Percentiles rank a stretch among this genome's conserved stretches.
phyloP scores from a whole-genome alignment of 2,888 invertebrate genomes.

The Tetanocera ferruginea region DNA sequence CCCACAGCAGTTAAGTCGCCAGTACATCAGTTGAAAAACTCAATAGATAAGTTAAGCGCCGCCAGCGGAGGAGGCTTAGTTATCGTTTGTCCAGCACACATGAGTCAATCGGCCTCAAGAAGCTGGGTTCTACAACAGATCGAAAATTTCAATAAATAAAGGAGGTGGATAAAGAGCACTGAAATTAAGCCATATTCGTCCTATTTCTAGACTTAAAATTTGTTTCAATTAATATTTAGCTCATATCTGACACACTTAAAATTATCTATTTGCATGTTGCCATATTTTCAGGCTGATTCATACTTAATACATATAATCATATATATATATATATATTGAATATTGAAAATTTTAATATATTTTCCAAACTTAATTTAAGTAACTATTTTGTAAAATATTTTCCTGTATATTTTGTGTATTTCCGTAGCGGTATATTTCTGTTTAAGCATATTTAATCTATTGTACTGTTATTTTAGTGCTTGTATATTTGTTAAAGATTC shows the following conservation, averaged over 20 bases:
- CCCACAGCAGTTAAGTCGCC: slow-evolving; percentile 35
- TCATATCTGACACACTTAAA: neutral
- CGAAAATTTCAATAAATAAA: slow-evolving; percentile 68
- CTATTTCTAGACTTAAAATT: neutral
- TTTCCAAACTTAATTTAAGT: neutral
- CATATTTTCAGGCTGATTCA: neutral
- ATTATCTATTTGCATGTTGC: neutral
- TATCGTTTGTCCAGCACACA: slow-evolving; percentile 61
- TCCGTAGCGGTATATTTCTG: neutral
- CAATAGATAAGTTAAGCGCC: slow-evolving; percentile 31
- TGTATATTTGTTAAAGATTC: slow-evolving; percentile 2
- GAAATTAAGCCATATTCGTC: slow-evolving; percentile 16
- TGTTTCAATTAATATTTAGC: neutral
- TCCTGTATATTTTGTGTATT: slow-evolving; percentile 5
- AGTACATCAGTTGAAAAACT: slow-evolving; percentile 41
- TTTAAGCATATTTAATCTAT: neutral
- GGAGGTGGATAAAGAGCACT: neutral
- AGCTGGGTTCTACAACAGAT: slow-evolving; percentile 70
- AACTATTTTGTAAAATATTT: neutral
- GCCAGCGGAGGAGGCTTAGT: slow-evolving; percentile 48
- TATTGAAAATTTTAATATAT: neutral
- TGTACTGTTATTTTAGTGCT: neutral
- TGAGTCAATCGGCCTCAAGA: slow-evolving; percentile 60
- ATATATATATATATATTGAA: too few species aligned
- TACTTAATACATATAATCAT: neutral